These are phyloP conservation scores for Podabrus alpinus DNA, from an alignment of 2,888 invertebrate species.

Conservation along the genomic window DNA sequence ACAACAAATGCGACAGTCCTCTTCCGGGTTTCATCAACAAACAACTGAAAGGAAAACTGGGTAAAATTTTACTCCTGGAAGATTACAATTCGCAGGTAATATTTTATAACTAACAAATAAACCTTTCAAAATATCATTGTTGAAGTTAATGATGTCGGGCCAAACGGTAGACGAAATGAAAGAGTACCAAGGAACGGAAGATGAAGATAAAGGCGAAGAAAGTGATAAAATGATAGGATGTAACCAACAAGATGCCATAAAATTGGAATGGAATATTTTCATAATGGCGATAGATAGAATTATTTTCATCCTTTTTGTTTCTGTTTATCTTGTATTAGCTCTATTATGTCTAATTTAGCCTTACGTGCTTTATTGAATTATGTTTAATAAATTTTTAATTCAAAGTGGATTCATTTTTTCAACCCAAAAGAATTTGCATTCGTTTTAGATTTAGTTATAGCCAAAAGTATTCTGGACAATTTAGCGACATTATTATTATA, in stretches of 20 bases:
- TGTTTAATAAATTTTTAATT: too few relatives aligned
- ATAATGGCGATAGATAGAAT: constrained; percentile 9
- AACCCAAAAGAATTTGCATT: too few relatives aligned
- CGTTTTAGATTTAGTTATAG: too few relatives aligned
- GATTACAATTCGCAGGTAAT: neutral
- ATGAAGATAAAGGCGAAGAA: constrained; percentile 5
- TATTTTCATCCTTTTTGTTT: neutral
- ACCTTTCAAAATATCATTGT: neutral
- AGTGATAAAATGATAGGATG: constrained; percentile 1
- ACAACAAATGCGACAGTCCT: neutral
- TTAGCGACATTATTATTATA: neutral
- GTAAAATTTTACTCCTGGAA: constrained; percentile 3
- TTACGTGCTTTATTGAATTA: neutral
- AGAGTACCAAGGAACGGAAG: constrained; percentile 2
- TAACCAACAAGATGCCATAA: neutral
- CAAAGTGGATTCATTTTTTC: too few relatives aligned
- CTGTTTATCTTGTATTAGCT: neutral
- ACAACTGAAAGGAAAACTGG: constrained; percentile 1
- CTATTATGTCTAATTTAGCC: neutral
- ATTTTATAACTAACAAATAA: neutral
- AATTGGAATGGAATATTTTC: constrained; percentile 9
- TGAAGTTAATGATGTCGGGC: neutral
- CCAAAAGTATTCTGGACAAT: neutral
- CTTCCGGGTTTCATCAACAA: constrained; percentile 4
- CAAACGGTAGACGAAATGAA: constrained; percentile 9